Evolutionary conservation across 2,797 vertebrate species (phyloP), one percentile per base, ranked within the genome.

Genomic region (Crenuchus spilurus): DNA sequence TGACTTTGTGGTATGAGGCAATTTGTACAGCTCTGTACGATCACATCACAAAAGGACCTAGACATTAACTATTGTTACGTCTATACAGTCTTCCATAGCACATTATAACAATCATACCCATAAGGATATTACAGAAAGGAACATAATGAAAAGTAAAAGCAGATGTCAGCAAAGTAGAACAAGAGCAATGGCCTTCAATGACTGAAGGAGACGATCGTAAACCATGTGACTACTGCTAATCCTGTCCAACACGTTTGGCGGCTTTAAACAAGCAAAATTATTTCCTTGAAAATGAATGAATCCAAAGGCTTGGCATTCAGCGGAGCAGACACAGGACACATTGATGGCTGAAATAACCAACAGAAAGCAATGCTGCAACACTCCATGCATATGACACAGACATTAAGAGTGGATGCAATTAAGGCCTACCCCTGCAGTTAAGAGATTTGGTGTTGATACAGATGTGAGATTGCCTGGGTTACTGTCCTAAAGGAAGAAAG

Each of bases 371-470:
- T 41, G 55, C n/a, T 6, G 28, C 5, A 1, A 16, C 2, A 39
- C 8, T 54, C 54, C 35, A 58, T 49, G 54, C 48, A 52, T 33
- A 62, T 31, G 49, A 70, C 13, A 70, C 31, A 66, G 24, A 60
- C 30, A 14, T 64, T 26, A 65, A 70, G 46, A 24, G 66, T 60
- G 37, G 44, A 31, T 75, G 79, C 79, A 87, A 87, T 84, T 89
- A 85, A 88, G 87, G 83, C 93, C 91, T 94, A 94, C 93, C 93
- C 89, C 92, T 82, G 92, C 80, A 86, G 85, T 92, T 92, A 94
- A 92, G 79, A 94, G 92, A 90, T 92, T 93, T 88, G 93, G 92
- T 87, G 92, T 87, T 85, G 93, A 94, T 87, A 94, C 83, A 88
- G 93, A 94, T 1, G 92, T 86, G 85, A 94, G 88, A 90, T 85